A percentile compares a stretch with the other conserved stretches of the same genome.
Conservation (phyloP, 2,113 vertebrate species). For the Pseudonaja textilis region DNA sequence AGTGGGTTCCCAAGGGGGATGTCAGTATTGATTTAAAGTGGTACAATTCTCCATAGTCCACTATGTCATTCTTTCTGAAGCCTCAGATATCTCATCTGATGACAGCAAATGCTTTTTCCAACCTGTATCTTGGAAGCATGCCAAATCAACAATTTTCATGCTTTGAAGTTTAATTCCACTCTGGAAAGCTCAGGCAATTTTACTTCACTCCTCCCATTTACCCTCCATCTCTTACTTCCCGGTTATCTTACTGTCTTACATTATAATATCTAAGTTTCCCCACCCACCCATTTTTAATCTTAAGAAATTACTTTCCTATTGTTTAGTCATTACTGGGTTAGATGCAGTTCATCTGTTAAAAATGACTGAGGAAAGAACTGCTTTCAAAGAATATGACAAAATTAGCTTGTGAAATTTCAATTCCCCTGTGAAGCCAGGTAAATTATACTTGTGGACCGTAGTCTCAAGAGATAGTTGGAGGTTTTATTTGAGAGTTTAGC, state of each 20-base stretch:
- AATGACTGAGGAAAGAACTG: conserved; percentile 40
- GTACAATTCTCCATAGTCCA: conserved; percentile 30
- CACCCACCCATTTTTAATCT: conserved; percentile 64
- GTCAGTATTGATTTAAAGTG: background rate
- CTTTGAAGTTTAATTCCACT: conserved; percentile 31
- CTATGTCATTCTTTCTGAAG: conserved; percentile 26
- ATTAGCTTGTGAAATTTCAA: background rate
- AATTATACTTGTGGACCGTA: background rate
- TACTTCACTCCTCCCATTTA: conserved; percentile 52
- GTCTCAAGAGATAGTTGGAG: background rate
- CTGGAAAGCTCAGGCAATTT: conserved; percentile 65
- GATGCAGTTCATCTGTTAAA: conserved; percentile 55
- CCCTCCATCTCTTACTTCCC: conserved; percentile 29
- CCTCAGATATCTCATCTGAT: conserved; percentile 59
- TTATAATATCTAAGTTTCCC: conserved; percentile 49
- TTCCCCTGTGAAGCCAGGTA: background rate
- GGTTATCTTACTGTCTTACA: conserved; percentile 39
- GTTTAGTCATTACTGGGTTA: conserved; percentile 61
- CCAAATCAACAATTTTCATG: conserved; percentile 68
- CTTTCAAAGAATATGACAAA: conserved; percentile 74
- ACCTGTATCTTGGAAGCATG: conserved; percentile 72
- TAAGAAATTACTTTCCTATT: conserved; percentile 62
- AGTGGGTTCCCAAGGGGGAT: background rate
- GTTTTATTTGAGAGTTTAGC: background rate
- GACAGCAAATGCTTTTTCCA: conserved; percentile 36